Percentiles rank a stretch among this genome's conserved stretches.
Evolutionary conservation across 2,113 vertebrate genomes (phyloP).

Genomic region (Ornithorhynchus anatinus): DNA sequence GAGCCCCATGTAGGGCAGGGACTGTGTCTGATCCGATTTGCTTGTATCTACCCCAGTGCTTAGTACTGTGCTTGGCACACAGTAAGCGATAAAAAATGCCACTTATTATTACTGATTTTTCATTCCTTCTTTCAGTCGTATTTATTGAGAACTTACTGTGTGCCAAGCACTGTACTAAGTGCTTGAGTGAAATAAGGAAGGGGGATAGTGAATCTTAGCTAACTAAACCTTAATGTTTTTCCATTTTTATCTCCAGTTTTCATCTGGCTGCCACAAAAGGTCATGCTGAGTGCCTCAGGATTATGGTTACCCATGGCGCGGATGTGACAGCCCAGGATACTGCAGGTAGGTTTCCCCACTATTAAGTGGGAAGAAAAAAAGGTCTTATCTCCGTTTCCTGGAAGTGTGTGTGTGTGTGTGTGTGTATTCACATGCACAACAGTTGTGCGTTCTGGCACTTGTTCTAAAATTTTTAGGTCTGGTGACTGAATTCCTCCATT

Average conservation of each 20-base stretch:
- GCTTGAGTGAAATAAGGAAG: neutral
- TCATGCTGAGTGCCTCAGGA: slow-evolving; percentile 85
- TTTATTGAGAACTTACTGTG: too few relatives aligned
- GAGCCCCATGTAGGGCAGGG: too few relatives aligned
- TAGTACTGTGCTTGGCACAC: neutral
- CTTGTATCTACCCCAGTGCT: neutral
- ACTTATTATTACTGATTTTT: neutral
- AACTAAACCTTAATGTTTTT: slow-evolving; percentile 29
- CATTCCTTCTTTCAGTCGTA: too few relatives aligned
- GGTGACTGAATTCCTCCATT: neutral
- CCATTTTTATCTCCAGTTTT: slow-evolving; percentile 78
- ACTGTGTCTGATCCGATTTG: too few relatives aligned
- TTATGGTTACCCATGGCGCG: slow-evolving; percentile 87
- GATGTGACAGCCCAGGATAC: slow-evolving; percentile 85
- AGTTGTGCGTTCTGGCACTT: too few relatives aligned
- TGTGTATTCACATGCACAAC: too few relatives aligned
- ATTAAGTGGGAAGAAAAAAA: too few relatives aligned
- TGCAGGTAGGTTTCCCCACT: slow-evolving; percentile 75
- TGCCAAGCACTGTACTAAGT: too few relatives aligned
- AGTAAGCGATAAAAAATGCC: neutral
- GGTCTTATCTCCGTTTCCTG: too few relatives aligned
- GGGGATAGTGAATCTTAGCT: neutral
- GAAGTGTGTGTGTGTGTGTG: too few relatives aligned
- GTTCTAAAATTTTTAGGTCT: neutral
- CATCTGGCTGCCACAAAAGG: slow-evolving; percentile 90